phyloP scores from a whole-genome alignment of 2,888 invertebrate genomes.

The Griposia aprilina region DNA sequence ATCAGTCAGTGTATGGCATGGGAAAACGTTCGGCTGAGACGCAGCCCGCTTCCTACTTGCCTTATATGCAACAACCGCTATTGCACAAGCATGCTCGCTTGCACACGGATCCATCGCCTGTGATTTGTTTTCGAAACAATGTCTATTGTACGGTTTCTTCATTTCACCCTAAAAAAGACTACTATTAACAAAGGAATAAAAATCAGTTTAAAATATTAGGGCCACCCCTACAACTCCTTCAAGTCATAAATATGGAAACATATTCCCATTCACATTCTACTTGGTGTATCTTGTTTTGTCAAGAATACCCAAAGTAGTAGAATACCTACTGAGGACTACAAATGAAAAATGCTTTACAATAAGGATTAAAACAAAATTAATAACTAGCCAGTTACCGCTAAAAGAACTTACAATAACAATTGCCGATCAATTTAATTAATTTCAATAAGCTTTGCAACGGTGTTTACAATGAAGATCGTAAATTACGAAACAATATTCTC shows the following conservation, averaged over 20 bases:
- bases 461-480: conserved; percentile 34
- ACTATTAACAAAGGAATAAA: conserved; percentile 24
- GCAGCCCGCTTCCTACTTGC: conserved; percentile 82
- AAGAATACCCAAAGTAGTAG: background rate
- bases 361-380: conserved; percentile 15
- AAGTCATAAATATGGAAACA: conserved; percentile 50
- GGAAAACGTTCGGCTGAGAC: conserved; percentile 81
- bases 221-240: conserved; percentile 41
- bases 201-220: conserved; percentile 18
- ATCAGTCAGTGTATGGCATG: conserved; percentile 84
- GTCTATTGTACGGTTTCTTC: conserved; percentile 50
- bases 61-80: conserved; percentile 83
- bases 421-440: conserved; percentile 37
- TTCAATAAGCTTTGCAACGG: conserved; percentile 32
- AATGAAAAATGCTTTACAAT: background rate
- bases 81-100: conserved; percentile 70
- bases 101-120: conserved; percentile 62
- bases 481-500: conserved; percentile 51
- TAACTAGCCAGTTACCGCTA: background rate
- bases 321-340: conserved; percentile 1
- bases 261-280: conserved; percentile 30
- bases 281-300: conserved; percentile 11
- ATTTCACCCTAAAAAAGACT: conserved; percentile 27
- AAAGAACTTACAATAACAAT: conserved; percentile 5
- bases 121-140: conserved; percentile 59